Evolutionary conservation across 2,113 vertebrate species (phyloP), one percentile per base, ranked within the genome.

Genomic region (Lipophrys pholis): DNA sequence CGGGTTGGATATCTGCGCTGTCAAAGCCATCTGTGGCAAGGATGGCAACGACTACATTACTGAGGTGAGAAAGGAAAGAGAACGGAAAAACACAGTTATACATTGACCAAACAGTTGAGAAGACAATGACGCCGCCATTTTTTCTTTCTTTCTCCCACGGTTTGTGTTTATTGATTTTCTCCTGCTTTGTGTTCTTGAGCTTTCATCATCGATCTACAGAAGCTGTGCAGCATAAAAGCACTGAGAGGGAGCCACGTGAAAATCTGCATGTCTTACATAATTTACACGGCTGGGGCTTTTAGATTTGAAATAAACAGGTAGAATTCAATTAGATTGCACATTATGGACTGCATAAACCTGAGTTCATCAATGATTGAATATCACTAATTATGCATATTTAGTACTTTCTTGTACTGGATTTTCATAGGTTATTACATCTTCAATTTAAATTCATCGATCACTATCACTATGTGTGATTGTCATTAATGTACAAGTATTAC

Each of bases 11-110:
- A 96, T 99, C 93, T 99, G 98, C 89, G 98, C 97, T 9, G 95
- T 99, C 69, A 99, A 99, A 94, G 97, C 97, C 84, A 96, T 98
- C 10, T 97, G 98, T 71, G 98, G 98, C 50, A 99, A 99, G 87
- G 97, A 99, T 73, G 97, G 96, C 50, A 99, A 96, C 83, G 98
- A 99, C 93, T 98, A 99, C 88, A 97, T 99, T 82, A 98, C 96
- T 84, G 98, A 99, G 97, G 97, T 98, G 90, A 95, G 85, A n/a
- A n/a, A n/a, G n/a, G n/a, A n/a, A n/a, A n/a, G n/a, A n/a, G n/a
- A n/a, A n/a, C n/a, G n/a, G n/a, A n/a, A n/a, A n/a, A n/a, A n/a
- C n/a, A n/a, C n/a, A n/a, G n/a, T n/a, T n/a, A n/a, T n/a, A n/a
- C n/a, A 45, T 0, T 7, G n/a, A 6, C 10, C 35, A 15, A 69